phyloP scores from a whole-genome alignment of 2,113 vertebrate species.

The Ptychochromis oligacanthus region DNA sequence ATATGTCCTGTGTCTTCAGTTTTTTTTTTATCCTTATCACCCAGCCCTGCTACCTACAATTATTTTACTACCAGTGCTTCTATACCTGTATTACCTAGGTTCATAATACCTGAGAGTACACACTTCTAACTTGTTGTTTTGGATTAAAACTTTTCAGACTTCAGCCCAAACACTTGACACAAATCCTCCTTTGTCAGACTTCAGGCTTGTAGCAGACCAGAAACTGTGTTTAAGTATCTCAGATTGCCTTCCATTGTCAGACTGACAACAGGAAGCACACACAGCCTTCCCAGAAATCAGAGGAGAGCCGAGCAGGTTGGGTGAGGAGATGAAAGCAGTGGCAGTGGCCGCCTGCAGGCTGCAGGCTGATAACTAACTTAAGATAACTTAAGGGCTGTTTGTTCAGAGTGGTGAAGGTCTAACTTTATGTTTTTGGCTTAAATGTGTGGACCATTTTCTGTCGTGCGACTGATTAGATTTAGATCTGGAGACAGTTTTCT shows the following conservation, averaged over 20 bases:
- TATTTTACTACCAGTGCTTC: not conserved
- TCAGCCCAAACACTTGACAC: not conserved
- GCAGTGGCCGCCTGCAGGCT: not conserved
- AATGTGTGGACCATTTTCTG: not conserved
- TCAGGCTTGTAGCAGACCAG: not conserved
- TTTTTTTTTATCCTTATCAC: not conserved
- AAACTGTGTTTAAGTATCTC: not conserved
- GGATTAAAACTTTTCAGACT: not conserved
- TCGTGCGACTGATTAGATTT: not conserved
- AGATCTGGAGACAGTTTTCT: not conserved
- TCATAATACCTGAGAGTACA: not conserved
- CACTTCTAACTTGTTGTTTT: not conserved
- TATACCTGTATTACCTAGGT: not conserved
- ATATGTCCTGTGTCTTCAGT: not conserved
- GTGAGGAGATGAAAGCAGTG: not conserved
- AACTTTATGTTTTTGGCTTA: not conserved
- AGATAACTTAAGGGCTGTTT: not conserved
- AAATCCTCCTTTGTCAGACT: fast-evolving
- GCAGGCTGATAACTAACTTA: too few species aligned
- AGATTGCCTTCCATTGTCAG: too few species aligned
- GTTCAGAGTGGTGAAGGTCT: not conserved
- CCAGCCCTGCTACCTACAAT: not conserved
- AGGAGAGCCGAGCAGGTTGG: not conserved
- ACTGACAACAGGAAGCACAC: not conserved
- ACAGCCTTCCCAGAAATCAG: not conserved